Evolutionary conservation across 2,797 vertebrate species (phyloP).

Genomic region (Mus minutoides): DNA sequence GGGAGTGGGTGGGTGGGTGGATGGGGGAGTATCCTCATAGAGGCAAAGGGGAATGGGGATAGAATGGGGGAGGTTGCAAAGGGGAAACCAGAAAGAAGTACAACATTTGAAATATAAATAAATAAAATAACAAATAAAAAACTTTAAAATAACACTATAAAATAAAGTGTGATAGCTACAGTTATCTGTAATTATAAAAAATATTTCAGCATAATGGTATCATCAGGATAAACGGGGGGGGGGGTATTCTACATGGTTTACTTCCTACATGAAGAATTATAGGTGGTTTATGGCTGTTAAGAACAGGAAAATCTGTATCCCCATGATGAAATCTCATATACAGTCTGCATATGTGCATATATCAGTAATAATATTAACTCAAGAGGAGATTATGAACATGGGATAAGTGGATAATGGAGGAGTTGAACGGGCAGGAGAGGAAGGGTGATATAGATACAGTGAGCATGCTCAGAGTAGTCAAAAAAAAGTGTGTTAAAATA

Average conservation of each 20-base stretch:
- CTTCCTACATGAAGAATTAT: neutral
- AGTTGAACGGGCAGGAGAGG: neutral
- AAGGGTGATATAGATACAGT: neutral
- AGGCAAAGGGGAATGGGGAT: too few relatives aligned
- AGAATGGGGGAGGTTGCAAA: too few relatives aligned
- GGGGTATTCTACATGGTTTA: neutral
- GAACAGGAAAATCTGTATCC: neutral
- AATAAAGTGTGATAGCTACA: neutral
- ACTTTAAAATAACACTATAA: too few relatives aligned
- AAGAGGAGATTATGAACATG: neutral
- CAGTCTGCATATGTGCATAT: neutral
- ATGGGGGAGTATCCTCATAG: too few relatives aligned
- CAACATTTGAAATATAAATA: too few relatives aligned
- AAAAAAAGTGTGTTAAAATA: neutral
- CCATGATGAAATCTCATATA: neutral
- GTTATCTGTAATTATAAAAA: neutral
- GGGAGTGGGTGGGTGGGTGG: too few relatives aligned
- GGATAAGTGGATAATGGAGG: neutral
- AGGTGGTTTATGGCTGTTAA: neutral
- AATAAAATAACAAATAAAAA: too few relatives aligned
- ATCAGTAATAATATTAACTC: neutral
- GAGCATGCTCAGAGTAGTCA: neutral
- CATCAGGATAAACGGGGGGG: neutral
- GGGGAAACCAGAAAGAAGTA: too few relatives aligned
- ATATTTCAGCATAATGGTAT: neutral